A percentile compares a stretch with the other conserved stretches of the same genome.
These are phyloP conservation scores for Dendroctonus valens DNA, from an alignment of 1,140 invertebrate species.

Conservation along the genomic window DNA sequence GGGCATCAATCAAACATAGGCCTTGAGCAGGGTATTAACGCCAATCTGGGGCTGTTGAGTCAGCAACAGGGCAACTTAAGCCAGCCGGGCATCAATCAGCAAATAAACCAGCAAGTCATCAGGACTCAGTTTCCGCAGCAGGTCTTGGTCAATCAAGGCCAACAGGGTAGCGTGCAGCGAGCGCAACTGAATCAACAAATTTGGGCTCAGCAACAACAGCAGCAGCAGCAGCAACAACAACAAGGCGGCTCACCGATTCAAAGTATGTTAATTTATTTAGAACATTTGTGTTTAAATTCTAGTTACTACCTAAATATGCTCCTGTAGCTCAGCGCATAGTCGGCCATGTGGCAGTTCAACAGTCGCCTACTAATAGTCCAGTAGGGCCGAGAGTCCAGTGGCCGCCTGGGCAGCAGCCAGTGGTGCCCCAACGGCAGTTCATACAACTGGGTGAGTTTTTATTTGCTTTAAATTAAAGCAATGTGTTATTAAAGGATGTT, in stretches of 20 bases:
- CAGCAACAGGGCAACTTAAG: constrained; percentile 21
- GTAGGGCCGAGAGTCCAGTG: constrained; percentile 38
- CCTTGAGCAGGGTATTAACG: constrained; percentile 7
- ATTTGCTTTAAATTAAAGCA: not conserved
- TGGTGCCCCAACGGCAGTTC: constrained; percentile 59
- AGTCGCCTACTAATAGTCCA: constrained; percentile 26
- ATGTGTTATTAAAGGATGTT: not conserved
- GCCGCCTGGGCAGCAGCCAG: constrained; percentile 48
- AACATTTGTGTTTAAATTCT: not conserved
- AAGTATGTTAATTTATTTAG: constrained; percentile 12
- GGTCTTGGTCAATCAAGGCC: constrained; percentile 42
- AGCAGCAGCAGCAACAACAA: constrained; percentile 47
- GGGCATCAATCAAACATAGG: constrained; percentile 2
- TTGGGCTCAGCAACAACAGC: constrained; percentile 43
- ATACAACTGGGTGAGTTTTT: constrained; percentile 56
- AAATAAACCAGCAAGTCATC: constrained; percentile 36
- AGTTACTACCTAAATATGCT: not conserved
- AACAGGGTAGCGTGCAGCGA: constrained; percentile 44
- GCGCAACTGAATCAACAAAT: constrained; percentile 39
- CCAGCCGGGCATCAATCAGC: constrained; percentile 36
- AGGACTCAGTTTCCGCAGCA: constrained; percentile 39
- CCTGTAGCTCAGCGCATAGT: constrained; percentile 37
- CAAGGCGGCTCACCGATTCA: constrained; percentile 35
- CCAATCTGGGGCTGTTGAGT: constrained; percentile 14
- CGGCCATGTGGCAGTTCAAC: constrained; percentile 42